phyloP scores from a whole-genome alignment of 2,888 invertebrate genomes.

The Erebia epiphron region DNA sequence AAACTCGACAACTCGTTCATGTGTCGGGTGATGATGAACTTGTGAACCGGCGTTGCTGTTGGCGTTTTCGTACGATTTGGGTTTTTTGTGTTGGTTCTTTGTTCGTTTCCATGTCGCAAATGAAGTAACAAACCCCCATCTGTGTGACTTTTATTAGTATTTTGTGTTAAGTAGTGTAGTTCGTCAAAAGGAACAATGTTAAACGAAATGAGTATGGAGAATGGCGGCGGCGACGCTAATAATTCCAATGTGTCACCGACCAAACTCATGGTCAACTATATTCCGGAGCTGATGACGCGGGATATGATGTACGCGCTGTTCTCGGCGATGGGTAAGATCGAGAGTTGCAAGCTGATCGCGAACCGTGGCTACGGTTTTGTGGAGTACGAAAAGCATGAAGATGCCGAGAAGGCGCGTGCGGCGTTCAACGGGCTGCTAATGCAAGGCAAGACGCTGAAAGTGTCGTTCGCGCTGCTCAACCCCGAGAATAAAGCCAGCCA shows the following conservation, averaged over 20 bases:
- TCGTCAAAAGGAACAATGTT: constrained; percentile 69
- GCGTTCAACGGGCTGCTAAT: constrained; percentile 80
- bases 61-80: constrained; percentile 72
- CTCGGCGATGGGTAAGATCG: constrained; percentile 80
- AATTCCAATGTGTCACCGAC: constrained; percentile 80
- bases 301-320: constrained; percentile 82
- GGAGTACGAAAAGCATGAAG: constrained; percentile 79
- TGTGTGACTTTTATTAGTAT: constrained; percentile 74
- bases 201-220: constrained; percentile 77
- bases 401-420: constrained; percentile 79
- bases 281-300: constrained; percentile 80
- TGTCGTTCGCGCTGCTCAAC: constrained; percentile 79
- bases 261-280: constrained; percentile 83
- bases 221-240: constrained; percentile 81
- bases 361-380: constrained; percentile 81
- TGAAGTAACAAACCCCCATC: constrained; percentile 68
- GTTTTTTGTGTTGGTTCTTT: constrained; percentile 77
- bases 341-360: constrained; percentile 78
- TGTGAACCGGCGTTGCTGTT: constrained; percentile 80
- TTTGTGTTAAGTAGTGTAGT: constrained; percentile 79
- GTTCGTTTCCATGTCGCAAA: constrained; percentile 73
- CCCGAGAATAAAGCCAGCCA: constrained; percentile 79
- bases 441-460: constrained; percentile 80
- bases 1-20: constrained; percentile 46
- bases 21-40: constrained; percentile 70